Evolutionary conservation across 1,140 invertebrate species (phyloP).

Genomic region (Saccostrea cuccullata): DNA sequence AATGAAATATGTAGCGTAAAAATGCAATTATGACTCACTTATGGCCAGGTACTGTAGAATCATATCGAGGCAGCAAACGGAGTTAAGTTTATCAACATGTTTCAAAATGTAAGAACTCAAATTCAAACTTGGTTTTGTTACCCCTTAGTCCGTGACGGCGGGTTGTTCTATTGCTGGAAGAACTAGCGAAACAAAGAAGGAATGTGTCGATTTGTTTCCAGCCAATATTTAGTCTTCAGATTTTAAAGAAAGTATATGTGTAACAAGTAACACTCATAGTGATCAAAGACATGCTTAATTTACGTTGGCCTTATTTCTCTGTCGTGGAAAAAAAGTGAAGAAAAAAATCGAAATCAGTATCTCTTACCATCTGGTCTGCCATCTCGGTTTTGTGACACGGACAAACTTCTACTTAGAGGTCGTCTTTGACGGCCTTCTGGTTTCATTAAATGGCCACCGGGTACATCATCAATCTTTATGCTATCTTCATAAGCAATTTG

Average conservation of each 20-base stretch:
- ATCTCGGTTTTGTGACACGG: neutral
- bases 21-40: too few species aligned
- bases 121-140: neutral
- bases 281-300: conserved; percentile 16
- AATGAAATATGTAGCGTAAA: too few species aligned
- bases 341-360: neutral
- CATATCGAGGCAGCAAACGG: neutral
- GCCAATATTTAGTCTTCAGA: neutral
- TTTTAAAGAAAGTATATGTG: too few species aligned
- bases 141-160: conserved; percentile 3
- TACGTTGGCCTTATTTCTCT: conserved; percentile 17
- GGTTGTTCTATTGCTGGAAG: conserved; percentile 25
- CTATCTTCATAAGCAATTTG: conserved; percentile 62
- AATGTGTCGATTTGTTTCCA: neutral
- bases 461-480: conserved; percentile 61
- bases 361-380: conserved; percentile 12
- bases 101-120: neutral
- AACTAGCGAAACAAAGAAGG: conserved; percentile 11
- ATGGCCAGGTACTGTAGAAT: too few species aligned
- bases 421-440: neutral
- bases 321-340: conserved; percentile 15
- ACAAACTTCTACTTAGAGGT: conserved; percentile 16
- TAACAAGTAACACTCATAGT: neutral
- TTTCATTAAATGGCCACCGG: conserved; percentile 65
- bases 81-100: neutral